phyloP scores from a whole-genome alignment of 2,113 vertebrate species.

The Sapajus apella region DNA sequence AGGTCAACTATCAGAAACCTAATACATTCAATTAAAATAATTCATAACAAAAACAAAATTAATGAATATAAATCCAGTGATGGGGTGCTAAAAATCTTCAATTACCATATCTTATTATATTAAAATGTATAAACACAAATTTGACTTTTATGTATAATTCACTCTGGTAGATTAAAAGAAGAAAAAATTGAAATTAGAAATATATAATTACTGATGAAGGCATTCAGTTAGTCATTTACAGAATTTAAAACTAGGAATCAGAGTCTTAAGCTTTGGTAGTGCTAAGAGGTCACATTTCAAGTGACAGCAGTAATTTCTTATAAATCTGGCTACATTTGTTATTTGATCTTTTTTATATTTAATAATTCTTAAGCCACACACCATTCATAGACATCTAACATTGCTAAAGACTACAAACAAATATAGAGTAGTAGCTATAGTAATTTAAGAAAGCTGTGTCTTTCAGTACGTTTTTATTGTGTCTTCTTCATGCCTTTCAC shows the following conservation, averaged over 20 bases:
- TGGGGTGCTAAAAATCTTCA: background rate
- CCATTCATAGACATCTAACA: background rate
- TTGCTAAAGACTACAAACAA: background rate
- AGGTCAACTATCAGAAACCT: background rate
- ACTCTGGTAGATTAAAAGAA: background rate
- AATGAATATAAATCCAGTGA: background rate
- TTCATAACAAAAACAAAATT: slow-evolving; percentile 4
- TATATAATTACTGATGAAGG: background rate
- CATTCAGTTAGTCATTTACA: background rate
- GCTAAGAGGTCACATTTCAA: background rate
- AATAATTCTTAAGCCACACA: background rate
- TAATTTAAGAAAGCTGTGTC: background rate
- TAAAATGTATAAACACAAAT: background rate
- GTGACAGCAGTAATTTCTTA: background rate
- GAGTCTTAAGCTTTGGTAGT: background rate
- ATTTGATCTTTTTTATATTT: background rate
- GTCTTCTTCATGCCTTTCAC: background rate
- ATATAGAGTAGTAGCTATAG: background rate
- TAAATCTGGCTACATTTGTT: background rate
- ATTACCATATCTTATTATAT: background rate
- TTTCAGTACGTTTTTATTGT: background rate
- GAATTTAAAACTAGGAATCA: background rate
- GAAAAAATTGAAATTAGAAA: background rate
- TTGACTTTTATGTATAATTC: slow-evolving; percentile 14
- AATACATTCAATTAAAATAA: slow-evolving; percentile 14